These are phyloP conservation scores for Mobula hypostoma DNA, from an alignment of 2,113 vertebrate genomes.

Conservation along the genomic window DNA sequence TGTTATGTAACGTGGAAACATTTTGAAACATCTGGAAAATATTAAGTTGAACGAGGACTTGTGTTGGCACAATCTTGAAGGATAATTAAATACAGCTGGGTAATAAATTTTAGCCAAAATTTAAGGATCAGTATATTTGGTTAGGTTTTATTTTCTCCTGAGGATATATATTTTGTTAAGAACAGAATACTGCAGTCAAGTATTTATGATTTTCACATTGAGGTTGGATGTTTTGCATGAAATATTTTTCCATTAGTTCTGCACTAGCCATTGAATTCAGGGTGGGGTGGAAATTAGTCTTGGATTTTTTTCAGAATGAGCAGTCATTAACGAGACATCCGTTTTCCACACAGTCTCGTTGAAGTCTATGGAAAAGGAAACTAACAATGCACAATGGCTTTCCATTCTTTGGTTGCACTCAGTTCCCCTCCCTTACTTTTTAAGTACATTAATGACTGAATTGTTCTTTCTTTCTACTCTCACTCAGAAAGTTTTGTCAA, in stretches of 20 bases:
- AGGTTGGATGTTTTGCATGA: constrained; percentile 42
- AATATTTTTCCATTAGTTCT: neutral
- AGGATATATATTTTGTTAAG: constrained; percentile 16
- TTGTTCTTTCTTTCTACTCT: too few species aligned
- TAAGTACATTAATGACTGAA: too few species aligned
- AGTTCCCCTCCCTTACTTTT: too few species aligned
- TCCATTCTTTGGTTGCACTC: too few species aligned
- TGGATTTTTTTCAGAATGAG: neutral
- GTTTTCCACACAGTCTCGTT: neutral
- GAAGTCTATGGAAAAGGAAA: neutral
- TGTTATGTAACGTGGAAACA: constrained; percentile 8
- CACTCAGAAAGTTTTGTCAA: too few species aligned
- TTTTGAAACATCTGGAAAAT: constrained; percentile 59
- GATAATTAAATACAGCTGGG: constrained; percentile 58
- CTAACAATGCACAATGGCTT: too few species aligned
- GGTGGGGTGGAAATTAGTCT: neutral
- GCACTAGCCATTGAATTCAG: neutral
- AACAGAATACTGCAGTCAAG: constrained; percentile 31
- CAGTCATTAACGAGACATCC: neutral
- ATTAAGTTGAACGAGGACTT: constrained; percentile 48
- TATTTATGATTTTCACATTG: constrained; percentile 53
- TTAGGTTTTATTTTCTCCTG: neutral
- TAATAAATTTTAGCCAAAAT: constrained; percentile 57
- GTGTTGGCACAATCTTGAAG: constrained; percentile 52
- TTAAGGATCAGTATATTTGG: constrained; percentile 42